Conservation (phyloP, 2,888 invertebrate species). For the Sphaerophoria rueppellii region DNA sequence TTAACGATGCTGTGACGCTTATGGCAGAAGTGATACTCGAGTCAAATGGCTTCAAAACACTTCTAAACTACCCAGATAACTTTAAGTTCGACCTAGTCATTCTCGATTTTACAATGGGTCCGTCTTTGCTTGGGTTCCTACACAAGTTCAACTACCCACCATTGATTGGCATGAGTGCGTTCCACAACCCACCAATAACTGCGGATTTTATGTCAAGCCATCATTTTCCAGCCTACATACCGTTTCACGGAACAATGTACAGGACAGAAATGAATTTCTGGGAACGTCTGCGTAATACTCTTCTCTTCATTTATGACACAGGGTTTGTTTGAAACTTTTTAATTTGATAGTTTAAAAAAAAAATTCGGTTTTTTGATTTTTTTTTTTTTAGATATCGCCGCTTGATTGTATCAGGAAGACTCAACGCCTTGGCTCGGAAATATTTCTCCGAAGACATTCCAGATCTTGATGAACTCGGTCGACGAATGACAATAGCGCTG, state of each 20-base stretch:
- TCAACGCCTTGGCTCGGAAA: slow-evolving; percentile 74
- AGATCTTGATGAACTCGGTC: slow-evolving; percentile 17
- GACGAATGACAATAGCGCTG: slow-evolving; percentile 76
- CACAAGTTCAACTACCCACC: slow-evolving; percentile 79
- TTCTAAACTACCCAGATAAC: slow-evolving; percentile 76
- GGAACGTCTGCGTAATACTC: slow-evolving; percentile 75
- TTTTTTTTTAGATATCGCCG: slow-evolving; percentile 50
- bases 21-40: slow-evolving; percentile 33
- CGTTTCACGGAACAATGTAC: slow-evolving; percentile 72
- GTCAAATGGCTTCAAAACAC: slow-evolving; percentile 74
- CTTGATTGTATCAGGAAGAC: slow-evolving; percentile 47
- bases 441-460: slow-evolving; percentile 72
- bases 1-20: slow-evolving; percentile 64
- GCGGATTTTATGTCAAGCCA: slow-evolving; percentile 75
- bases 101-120: slow-evolving; percentile 77
- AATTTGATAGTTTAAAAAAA: not conserved
- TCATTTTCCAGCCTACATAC: slow-evolving; percentile 76
- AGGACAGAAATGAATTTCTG: slow-evolving; percentile 75
- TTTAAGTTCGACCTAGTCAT: slow-evolving; percentile 79
- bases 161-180: slow-evolving; percentile 76
- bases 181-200: slow-evolving; percentile 74
- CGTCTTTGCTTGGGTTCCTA: slow-evolving; percentile 77
- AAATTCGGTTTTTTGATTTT: no score
- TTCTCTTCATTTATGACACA: slow-evolving; percentile 74
- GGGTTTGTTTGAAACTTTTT: slow-evolving; percentile 66